phyloP scores from a whole-genome alignment of 2,797 vertebrate genomes.

The Phoeniculus purpureus region DNA sequence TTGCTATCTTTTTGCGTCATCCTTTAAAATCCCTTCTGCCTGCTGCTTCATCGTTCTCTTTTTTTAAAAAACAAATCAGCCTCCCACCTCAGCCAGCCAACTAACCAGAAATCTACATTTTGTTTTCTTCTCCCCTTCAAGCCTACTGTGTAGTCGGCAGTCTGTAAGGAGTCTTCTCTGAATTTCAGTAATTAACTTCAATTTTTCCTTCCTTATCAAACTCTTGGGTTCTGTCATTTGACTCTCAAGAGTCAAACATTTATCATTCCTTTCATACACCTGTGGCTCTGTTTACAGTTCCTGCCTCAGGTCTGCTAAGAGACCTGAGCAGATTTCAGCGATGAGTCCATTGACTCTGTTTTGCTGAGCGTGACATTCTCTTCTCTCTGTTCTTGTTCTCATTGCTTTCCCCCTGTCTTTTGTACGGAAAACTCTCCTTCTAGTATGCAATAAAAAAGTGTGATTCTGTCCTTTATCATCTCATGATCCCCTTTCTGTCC shows the following conservation, averaged over 20 bases:
- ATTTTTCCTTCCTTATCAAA: neutral
- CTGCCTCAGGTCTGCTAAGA: neutral
- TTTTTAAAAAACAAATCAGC: neutral
- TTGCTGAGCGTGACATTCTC: neutral
- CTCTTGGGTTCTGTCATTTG: neutral
- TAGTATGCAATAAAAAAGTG: neutral
- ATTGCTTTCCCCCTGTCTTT: neutral
- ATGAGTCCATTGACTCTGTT: neutral
- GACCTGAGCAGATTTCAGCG: neutral
- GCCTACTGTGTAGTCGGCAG: neutral
- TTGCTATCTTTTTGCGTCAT: neutral
- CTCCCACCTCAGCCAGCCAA: neutral
- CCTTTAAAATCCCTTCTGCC: neutral
- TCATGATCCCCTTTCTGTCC: neutral
- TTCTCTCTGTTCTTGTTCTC: neutral
- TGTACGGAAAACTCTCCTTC: neutral
- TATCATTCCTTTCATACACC: neutral
- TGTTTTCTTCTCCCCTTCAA: neutral
- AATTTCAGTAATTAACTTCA: neutral
- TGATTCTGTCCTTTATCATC: neutral
- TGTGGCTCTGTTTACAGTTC: neutral
- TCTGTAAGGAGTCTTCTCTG: neutral
- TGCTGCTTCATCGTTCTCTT: neutral
- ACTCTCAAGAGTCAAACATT: neutral
- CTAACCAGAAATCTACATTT: neutral